A percentile compares a stretch with the other conserved stretches of the same genome.
Conservation (phyloP, 2,888 invertebrate genomes). For the Cheilosia scutellata region DNA sequence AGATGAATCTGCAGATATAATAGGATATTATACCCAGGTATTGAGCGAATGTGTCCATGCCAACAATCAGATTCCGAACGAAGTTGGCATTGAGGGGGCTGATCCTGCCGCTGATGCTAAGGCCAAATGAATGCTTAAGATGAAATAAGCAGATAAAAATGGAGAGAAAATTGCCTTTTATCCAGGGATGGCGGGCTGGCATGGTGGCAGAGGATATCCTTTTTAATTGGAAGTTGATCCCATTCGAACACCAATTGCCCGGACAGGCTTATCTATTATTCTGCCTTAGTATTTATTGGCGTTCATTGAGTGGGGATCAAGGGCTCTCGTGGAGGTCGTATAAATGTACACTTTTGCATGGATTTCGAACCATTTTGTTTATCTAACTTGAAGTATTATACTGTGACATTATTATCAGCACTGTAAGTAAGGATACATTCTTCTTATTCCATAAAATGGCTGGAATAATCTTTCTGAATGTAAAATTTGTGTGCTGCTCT, state of each 20-base stretch:
- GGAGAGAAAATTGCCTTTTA: conserved; percentile 72
- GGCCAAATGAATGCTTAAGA: conserved; percentile 62
- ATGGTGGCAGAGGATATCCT: conserved; percentile 53
- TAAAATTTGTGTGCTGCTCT: conserved; percentile 9
- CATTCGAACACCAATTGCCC: conserved; percentile 74
- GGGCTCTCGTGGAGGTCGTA: conserved; percentile 33
- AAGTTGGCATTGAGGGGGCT: conserved; percentile 18
- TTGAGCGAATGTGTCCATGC: conserved; percentile 61
- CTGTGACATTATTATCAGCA: conserved; percentile 15
- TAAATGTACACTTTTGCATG: conserved; percentile 45
- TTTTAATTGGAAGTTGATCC: conserved; percentile 76
- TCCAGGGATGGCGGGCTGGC: conserved; percentile 2
- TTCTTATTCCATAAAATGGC: conserved; percentile 17
- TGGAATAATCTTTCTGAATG: neutral
- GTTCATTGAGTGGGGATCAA: conserved; percentile 67
- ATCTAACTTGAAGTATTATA: conserved; percentile 34
- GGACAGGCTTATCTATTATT: conserved; percentile 75
- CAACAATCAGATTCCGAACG: conserved; percentile 59
- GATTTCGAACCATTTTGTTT: conserved; percentile 38
- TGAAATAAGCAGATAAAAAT: conserved; percentile 72
- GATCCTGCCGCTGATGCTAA: neutral
- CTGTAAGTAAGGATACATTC: neutral
- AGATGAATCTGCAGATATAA: conserved; percentile 68
- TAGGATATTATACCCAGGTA: conserved; percentile 58
- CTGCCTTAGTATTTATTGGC: conserved; percentile 62